phyloP scores from a whole-genome alignment of 2,113 vertebrate species.

The Plecturocebus donacophilus region DNA sequence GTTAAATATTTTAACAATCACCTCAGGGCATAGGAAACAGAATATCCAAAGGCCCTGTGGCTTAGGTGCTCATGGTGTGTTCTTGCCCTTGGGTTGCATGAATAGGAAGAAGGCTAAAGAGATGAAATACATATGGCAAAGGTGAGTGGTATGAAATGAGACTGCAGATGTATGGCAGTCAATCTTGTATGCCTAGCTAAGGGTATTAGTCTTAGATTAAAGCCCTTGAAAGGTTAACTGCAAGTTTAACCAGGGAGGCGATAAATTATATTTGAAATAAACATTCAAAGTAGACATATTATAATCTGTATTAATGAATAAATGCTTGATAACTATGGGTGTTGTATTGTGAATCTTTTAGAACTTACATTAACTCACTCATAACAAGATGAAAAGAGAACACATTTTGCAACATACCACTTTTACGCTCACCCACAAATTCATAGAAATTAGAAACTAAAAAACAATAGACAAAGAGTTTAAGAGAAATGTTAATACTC shows the following conservation, averaged over 20 bases:
- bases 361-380: neutral
- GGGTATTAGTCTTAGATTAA: neutral
- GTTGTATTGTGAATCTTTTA: neutral
- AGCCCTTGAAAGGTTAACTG: neutral
- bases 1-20: neutral
- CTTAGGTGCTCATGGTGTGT: neutral
- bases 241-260: neutral
- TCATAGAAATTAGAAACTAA: neutral
- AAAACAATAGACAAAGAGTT: neutral
- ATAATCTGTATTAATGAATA: neutral
- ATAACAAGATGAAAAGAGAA: neutral
- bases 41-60: neutral
- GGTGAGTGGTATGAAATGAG: neutral
- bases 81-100: neutral
- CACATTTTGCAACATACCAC: neutral
- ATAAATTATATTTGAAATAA: neutral
- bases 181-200: neutral
- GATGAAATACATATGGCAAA: neutral
- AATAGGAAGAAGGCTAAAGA: neutral
- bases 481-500: neutral
- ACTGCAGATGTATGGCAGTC: neutral
- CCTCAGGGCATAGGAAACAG: neutral
- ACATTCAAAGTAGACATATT: neutral
- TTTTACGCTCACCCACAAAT: neutral
- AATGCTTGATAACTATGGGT: neutral